Conservation (phyloP, 2,888 invertebrate genomes). For the Platypus cylindrus region DNA sequence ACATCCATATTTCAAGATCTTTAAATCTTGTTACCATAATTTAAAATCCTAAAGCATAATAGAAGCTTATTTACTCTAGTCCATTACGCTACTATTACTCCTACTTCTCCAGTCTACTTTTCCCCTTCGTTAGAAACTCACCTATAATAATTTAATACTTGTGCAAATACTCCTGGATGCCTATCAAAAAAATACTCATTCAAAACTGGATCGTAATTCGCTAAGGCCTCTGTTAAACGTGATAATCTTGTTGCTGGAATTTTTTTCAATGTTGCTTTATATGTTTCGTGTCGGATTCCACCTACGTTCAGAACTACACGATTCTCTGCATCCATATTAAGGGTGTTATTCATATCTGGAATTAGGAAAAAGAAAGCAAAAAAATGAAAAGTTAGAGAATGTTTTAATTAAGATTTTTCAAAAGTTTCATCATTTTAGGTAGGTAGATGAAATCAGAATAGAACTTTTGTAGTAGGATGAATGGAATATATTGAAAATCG, state of each 20-base stretch:
- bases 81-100: background rate
- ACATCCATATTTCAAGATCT: too few species aligned
- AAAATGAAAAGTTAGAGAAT: background rate
- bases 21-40: too few species aligned
- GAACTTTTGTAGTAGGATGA: too few species aligned
- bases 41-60: background rate
- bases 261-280: slow-evolving; percentile 92
- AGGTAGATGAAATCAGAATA: too few species aligned
- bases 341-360: slow-evolving; percentile 64
- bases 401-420: too few species aligned
- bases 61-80: too few species aligned
- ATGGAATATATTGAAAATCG: too few species aligned
- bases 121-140: slow-evolving; percentile 22
- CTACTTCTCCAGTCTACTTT: background rate
- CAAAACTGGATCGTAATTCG: slow-evolving; percentile 97
- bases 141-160: slow-evolving; percentile 95
- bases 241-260: slow-evolving; percentile 93
- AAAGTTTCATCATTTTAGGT: too few species aligned
- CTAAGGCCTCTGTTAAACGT: slow-evolving; percentile 88
- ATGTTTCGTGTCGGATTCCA: slow-evolving; percentile 94
- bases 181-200: slow-evolving; percentile 99
- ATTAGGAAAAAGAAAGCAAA: slow-evolving; percentile 14
- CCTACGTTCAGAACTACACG: slow-evolving; percentile 98
- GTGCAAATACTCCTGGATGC: slow-evolving; percentile 94
- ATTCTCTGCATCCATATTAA: slow-evolving; percentile 95